Evolutionary conservation across 2,888 invertebrate species (phyloP).

Genomic region (Chrysolina haemoptera): DNA sequence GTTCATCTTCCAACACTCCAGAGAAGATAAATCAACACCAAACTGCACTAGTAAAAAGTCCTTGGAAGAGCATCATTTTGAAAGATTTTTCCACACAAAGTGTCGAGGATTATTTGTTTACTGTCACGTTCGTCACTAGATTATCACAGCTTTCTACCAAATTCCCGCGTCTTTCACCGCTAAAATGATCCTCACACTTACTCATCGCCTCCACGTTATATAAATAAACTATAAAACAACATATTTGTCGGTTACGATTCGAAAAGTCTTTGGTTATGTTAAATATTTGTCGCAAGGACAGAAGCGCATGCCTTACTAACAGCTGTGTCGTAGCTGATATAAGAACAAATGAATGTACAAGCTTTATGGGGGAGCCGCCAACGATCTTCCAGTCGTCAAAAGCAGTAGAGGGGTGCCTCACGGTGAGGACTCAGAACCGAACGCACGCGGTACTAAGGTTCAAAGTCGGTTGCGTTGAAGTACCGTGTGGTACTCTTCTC

Average conservation of each 20-base stretch:
- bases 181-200: not conserved
- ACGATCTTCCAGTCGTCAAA: not conserved
- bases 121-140: not conserved
- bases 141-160: not conserved
- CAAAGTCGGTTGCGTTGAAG: not conserved
- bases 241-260: slow-evolving; percentile 11
- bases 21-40: too few relatives aligned
- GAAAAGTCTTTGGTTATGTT: slow-evolving; percentile 22
- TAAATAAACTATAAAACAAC: slow-evolving; percentile 6
- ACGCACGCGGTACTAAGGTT: not conserved
- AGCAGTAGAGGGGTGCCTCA: slow-evolving; percentile 17
- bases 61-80: too few relatives aligned
- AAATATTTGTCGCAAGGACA: slow-evolving; percentile 7
- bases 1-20: too few relatives aligned
- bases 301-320: slow-evolving; percentile 25
- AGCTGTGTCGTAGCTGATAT: slow-evolving; percentile 31
- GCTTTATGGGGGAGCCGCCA: slow-evolving; percentile 11
- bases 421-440: slow-evolving; percentile 9
- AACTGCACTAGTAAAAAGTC: too few relatives aligned
- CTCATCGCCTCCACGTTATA: not conserved
- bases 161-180: not conserved
- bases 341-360: slow-evolving; percentile 31
- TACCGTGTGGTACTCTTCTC: slow-evolving; percentile 1
- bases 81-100: too few relatives aligned
- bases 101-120: too few relatives aligned